Evolutionary conservation across 2,113 vertebrate species (phyloP).

Genomic region (Abramis brama): DNA sequence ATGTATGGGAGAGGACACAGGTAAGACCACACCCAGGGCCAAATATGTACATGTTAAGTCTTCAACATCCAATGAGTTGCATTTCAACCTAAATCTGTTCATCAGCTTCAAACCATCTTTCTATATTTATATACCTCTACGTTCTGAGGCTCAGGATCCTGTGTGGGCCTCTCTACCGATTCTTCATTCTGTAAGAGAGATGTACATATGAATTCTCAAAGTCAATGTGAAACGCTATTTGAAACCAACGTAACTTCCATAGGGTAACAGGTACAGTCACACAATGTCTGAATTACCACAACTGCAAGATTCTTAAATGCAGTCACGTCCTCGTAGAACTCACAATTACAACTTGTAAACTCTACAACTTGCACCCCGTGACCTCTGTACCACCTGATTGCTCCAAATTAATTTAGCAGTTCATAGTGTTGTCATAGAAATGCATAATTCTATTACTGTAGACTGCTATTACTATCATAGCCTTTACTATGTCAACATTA

Average conservation of each 20-base stretch:
- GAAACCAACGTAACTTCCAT: neutral
- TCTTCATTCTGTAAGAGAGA: conserved; percentile 53
- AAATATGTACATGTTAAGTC: neutral
- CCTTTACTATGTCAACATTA: too few relatives aligned
- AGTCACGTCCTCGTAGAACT: too few relatives aligned
- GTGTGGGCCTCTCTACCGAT: conserved; percentile 48
- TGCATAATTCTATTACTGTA: too few relatives aligned
- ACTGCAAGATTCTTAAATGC: too few relatives aligned
- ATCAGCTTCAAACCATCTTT: neutral
- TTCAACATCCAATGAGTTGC: neutral
- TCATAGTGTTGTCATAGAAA: too few relatives aligned
- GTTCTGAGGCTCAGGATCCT: conserved; percentile 61
- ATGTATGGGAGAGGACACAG: neutral
- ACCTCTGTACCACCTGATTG: too few relatives aligned
- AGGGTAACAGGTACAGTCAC: too few relatives aligned
- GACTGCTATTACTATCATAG: too few relatives aligned
- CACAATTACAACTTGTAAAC: too few relatives aligned
- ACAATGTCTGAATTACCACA: too few relatives aligned
- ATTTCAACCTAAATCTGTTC: neutral
- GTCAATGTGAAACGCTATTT: neutral
- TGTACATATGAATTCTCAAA: neutral
- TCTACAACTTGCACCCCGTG: too few relatives aligned
- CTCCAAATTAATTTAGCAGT: too few relatives aligned
- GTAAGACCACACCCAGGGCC: neutral
- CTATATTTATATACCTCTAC: conserved; percentile 59